phyloP scores from a whole-genome alignment of 1,140 invertebrate genomes.

The Marisa cornuarietis region DNA sequence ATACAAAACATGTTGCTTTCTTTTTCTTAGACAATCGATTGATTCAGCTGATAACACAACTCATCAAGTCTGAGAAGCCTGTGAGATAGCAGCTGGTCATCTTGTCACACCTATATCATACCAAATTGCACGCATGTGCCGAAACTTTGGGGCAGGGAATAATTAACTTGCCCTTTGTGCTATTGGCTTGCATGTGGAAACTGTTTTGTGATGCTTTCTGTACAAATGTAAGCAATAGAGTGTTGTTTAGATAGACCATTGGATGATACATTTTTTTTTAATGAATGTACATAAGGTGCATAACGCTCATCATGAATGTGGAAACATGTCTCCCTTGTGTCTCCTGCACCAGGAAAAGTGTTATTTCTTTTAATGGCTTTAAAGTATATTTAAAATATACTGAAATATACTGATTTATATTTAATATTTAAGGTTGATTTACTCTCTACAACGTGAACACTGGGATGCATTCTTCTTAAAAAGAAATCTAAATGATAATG shows the following conservation, averaged over 20 bases:
- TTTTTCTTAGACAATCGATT: slow-evolving; percentile 29
- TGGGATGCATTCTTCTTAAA: too few species aligned
- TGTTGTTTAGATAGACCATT: too few species aligned
- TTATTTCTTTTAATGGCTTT: too few species aligned
- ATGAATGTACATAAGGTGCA: neutral
- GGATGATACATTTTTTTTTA: neutral
- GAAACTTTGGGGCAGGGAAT: neutral
- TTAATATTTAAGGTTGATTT: too few species aligned
- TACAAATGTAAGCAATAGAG: too few species aligned
- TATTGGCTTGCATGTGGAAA: neutral
- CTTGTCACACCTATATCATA: neutral
- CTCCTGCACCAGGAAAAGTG: too few species aligned
- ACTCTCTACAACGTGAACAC: too few species aligned
- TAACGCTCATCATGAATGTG: too few species aligned
- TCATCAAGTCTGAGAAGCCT: slow-evolving; percentile 29
- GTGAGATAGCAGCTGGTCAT: neutral
- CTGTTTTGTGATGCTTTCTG: neutral
- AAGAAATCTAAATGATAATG: too few species aligned
- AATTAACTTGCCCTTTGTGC: neutral
- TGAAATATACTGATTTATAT: too few species aligned
- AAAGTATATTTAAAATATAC: too few species aligned
- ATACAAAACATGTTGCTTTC: neutral
- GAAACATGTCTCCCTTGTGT: too few species aligned
- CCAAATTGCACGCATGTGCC: neutral
- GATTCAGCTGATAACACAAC: slow-evolving; percentile 29